These are phyloP conservation scores for Poeciliopsis occidentalis DNA, from an alignment of 2,113 vertebrate genomes.

Conservation along the genomic window DNA sequence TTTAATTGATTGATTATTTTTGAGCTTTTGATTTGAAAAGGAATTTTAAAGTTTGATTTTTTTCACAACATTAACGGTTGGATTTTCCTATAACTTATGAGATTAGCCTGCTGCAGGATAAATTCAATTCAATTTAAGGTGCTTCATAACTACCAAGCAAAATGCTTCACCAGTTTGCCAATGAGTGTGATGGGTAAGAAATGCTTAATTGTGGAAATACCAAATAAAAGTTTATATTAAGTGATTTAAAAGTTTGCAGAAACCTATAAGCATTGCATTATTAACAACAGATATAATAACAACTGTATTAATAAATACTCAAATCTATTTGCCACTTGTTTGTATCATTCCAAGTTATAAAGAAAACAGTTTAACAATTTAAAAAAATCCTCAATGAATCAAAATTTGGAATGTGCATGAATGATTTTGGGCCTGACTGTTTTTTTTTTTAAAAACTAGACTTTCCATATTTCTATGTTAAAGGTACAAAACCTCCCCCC, in stretches of 20 bases:
- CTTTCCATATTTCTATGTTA: slow-evolving; percentile 27
- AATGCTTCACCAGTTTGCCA: neutral
- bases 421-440: neutral
- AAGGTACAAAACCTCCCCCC: slow-evolving; percentile 37
- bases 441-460: slow-evolving; percentile 27
- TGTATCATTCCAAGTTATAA: neutral
- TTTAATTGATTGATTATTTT: neutral
- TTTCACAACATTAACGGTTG: too few relatives aligned
- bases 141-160: too few relatives aligned
- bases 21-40: neutral
- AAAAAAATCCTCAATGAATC: neutral
- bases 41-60: too few relatives aligned
- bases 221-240: neutral
- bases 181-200: neutral
- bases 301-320: neutral
- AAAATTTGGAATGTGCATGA: neutral
- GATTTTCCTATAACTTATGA: too few relatives aligned
- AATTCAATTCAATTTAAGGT: too few relatives aligned
- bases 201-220: neutral
- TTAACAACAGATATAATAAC: neutral
- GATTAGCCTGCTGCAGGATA: too few relatives aligned
- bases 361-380: neutral
- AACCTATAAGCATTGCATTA: neutral
- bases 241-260: neutral
- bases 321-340: neutral